Base-by-base conservation (phyloP, 2,113 vertebrate species). In the Poeciliopsis retropinna region DNA sequence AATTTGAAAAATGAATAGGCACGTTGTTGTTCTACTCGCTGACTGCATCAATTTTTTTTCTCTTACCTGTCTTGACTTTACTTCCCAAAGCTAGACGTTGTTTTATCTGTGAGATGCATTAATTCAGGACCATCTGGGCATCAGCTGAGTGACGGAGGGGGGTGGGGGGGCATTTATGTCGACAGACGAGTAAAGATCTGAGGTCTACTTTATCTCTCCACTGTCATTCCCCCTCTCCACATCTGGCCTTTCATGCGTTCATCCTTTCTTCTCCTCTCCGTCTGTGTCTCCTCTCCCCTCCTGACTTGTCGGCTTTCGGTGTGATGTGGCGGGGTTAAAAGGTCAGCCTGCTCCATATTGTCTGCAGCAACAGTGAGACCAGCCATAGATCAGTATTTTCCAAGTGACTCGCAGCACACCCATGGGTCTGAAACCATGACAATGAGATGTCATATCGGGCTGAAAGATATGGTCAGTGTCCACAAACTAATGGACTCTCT, bases 61-160 rank as follows among this genome's bases (percentile, higher is more conserved):
- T 37, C 2, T 72, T 15, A 4, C 68, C 65, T 60, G n/a, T 11
- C 11, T 65, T n/a, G 4, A 34, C 9, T 66, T 47, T 27, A 54
- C 57, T 31, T 77, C 10, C 22, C 1, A 34, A 17, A 9, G 54
- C 39, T 71, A 64, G 61, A 72, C 87, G 63, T 74, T 83, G 61
- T 41, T 15, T 60, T 31, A 60, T 76, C 81, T 82, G 31, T 9
- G 31, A 60, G 72, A 78, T 60, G 60, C 17, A 78, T 81, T 67
- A 81, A 84, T 75, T 80, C 67, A 57, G 73, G 75, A 65, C 84
- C 41, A 28, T 66, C 34, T 72, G 75, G 71, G 60, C 60, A 25
- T 64, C 54, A 25, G 68, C 69, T 75, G 74, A 80, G 77, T 89
- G 91, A 92, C 87, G 73, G 87, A 92, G 89, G 80, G 30, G 30